Evolutionary conservation across 2,113 vertebrate genomes (phyloP), one percentile per base, ranked within the genome.

Genomic region (Actinemys pallida): DNA sequence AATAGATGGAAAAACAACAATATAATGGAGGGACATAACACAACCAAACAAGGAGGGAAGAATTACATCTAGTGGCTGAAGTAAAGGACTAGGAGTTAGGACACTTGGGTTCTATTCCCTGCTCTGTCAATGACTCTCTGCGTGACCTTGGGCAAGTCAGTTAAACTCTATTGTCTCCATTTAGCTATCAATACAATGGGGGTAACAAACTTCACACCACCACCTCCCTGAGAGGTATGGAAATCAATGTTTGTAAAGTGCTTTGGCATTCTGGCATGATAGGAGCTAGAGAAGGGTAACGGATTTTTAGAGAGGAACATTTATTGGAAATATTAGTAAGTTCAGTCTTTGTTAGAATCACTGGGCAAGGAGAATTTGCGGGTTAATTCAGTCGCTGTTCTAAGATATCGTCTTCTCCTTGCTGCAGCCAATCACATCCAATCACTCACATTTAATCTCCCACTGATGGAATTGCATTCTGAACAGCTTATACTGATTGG

Each of bases 1-100:
- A 45, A 49, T 0, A 10, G 50, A 24, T n/a, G 52, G 62, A 81
- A 0, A 91, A 91, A 89, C 81, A 2, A 72, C 1, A 9, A 0
- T 0, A 50, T 11, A 2, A 29, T 78, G 57, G 49, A 0, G 65
- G n/a, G 49, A 90, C 19, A 2, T 27, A 69, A 42, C 6, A 52
- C 5, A 57, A n/a, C 80, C 9, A 56, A 2, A 8, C 31, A 24
- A 35, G 65, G 65, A 42, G 2, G 20, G 14, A 81, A 3, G 53
- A 83, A 47, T 89, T 50, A 8, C 3, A 57, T 7, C 50, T 69
- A 22, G 72, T 5, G 52, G 90, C 42, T 87, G 81, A 87, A 95
- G 83, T 31, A 39, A 62, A 59, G 54, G 69, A 5, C 53, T 6
- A 29, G 82, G 84, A 72, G n/a, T 20, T 10, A 72, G 65, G 65